These are phyloP conservation scores for Drosophila melanica DNA, from an alignment of 1,140 invertebrate genomes.

Conservation along the genomic window DNA sequence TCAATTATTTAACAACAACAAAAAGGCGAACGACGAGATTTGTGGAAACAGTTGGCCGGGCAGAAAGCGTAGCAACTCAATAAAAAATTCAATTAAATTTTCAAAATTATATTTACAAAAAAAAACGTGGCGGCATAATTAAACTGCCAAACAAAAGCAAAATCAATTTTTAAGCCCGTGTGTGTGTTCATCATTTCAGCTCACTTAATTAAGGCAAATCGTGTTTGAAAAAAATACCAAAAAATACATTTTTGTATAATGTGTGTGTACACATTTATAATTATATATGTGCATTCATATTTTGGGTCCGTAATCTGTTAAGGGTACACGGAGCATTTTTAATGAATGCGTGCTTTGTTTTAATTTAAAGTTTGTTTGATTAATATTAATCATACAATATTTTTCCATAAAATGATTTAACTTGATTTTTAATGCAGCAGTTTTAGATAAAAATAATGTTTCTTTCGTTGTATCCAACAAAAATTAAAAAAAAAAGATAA, in stretches of 20 bases:
- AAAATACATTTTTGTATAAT: neutral
- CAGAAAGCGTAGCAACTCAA: slow-evolving; percentile 4
- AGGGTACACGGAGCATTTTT: neutral
- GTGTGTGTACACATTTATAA: neutral
- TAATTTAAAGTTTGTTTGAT: neutral
- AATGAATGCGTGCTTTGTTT: neutral
- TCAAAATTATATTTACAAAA: slow-evolving; percentile 40
- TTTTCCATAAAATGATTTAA: too few species aligned
- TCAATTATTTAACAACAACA: slow-evolving; percentile 58
- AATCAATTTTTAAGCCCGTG: neutral
- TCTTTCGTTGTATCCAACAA: too few species aligned
- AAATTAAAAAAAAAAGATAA: too few species aligned
- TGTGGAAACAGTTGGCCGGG: too few species aligned
- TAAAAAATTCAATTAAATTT: slow-evolving; percentile 65
- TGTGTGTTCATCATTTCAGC: slow-evolving; percentile 14
- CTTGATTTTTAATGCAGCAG: too few species aligned
- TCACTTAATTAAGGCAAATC: slow-evolving; percentile 70
- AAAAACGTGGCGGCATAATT: slow-evolving; percentile 33
- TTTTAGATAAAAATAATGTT: too few species aligned
- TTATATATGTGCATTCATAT: neutral
- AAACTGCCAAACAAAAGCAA: slow-evolving; percentile 25
- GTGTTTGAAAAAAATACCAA: slow-evolving; percentile 43
- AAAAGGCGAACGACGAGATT: slow-evolving; percentile 7
- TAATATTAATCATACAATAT: too few species aligned
- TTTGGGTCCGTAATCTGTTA: slow-evolving; percentile 3